phyloP scores from a whole-genome alignment of 2,888 invertebrate species.

The Euplexia lucipara region DNA sequence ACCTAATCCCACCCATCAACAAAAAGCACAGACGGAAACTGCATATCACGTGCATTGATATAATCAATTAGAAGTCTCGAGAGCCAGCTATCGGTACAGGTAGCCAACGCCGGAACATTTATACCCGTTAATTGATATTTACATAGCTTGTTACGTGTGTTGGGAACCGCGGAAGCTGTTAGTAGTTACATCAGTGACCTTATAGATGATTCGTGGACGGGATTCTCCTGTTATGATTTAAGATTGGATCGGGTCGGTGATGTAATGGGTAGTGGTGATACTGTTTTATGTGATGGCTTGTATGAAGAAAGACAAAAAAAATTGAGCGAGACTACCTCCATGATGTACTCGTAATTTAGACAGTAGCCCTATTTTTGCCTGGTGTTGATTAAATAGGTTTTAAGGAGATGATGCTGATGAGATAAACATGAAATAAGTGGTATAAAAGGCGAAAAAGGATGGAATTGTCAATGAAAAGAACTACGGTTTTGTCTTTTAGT shows the following conservation, averaged over 20 bases:
- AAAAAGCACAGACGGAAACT: constrained; percentile 25
- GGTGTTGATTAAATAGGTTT: not conserved
- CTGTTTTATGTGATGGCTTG: not conserved
- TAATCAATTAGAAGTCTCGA: constrained; percentile 59
- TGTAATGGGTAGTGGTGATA: constrained; percentile 1
- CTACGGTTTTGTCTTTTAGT: too few relatives aligned
- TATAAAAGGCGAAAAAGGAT: too few relatives aligned
- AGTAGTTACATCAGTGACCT: constrained; percentile 64
- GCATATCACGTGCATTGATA: constrained; percentile 53
- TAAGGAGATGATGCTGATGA: too few relatives aligned
- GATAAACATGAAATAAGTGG: not conserved
- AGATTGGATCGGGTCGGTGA: constrained; percentile 23
- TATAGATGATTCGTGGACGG: constrained; percentile 50
- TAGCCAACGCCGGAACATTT: constrained; percentile 74
- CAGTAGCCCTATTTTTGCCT: not conserved
- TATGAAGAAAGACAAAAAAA: too few relatives aligned
- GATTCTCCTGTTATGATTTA: constrained; percentile 60
- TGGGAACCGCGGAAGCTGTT: constrained; percentile 60
- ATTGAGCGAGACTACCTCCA: too few relatives aligned
- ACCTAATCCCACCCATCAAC: not conserved
- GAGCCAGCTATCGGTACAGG: constrained; percentile 65
- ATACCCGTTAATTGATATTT: constrained; percentile 82
- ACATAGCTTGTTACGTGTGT: constrained; percentile 67
- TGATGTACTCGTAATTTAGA: too few relatives aligned
- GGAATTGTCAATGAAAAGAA: too few relatives aligned